Percentiles rank a stretch among this genome's conserved stretches.
These are phyloP conservation scores for Ochropleura leucogaster DNA, from an alignment of 2,888 invertebrate genomes.

Conservation along the genomic window DNA sequence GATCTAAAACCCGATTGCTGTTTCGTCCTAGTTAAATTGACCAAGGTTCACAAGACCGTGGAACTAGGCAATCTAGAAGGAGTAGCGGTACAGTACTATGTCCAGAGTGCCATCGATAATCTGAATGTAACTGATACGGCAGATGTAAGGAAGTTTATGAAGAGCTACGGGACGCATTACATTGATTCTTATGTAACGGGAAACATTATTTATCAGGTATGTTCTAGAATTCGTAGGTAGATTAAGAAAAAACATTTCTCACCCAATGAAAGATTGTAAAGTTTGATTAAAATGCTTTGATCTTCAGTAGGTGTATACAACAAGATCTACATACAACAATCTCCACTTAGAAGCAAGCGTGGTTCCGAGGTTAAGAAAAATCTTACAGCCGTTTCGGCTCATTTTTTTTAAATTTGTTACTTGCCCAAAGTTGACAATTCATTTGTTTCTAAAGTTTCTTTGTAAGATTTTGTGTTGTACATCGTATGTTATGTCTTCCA, in stretches of 20 bases:
- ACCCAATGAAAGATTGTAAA: not conserved
- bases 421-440: not conserved
- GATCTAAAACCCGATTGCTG: slow-evolving; percentile 92
- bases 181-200: slow-evolving; percentile 96
- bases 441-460: not conserved
- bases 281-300: not conserved
- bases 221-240: slow-evolving; percentile 31
- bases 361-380: not conserved
- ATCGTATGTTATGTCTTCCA: slow-evolving; percentile 66
- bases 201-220: slow-evolving; percentile 96
- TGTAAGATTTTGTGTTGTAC: too few relatives aligned
- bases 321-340: too few relatives aligned
- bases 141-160: slow-evolving; percentile 94
- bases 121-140: slow-evolving; percentile 92
- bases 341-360: not conserved
- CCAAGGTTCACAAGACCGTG: slow-evolving; percentile 93
- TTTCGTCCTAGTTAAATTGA: slow-evolving; percentile 92
- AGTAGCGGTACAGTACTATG: slow-evolving; percentile 92
- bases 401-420: not conserved
- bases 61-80: slow-evolving; percentile 91
- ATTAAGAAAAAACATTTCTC: not conserved
- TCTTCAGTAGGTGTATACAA: not conserved
- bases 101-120: slow-evolving; percentile 91
- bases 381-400: not conserved
- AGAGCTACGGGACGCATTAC: slow-evolving; percentile 96